Evolutionary conservation across 2,888 invertebrate genomes (phyloP).

Genomic region (Lordiphosa fenestrarum): DNA sequence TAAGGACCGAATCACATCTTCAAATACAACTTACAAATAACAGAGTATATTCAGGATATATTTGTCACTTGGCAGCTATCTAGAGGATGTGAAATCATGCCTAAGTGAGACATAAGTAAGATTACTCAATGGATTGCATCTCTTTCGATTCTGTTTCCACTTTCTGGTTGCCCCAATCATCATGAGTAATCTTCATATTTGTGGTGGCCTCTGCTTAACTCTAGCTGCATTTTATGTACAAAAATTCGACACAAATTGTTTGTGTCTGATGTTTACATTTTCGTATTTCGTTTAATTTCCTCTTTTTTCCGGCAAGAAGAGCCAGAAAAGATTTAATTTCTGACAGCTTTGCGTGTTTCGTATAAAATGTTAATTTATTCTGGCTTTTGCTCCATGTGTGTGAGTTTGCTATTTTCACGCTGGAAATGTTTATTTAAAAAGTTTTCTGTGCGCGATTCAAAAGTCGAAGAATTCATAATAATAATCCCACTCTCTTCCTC

Average conservation of each 20-base stretch:
- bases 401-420: constrained; percentile 40
- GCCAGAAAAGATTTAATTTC: constrained; percentile 55
- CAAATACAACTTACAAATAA: too few relatives aligned
- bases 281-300: constrained; percentile 67
- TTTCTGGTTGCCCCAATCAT: too few relatives aligned
- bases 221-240: too few relatives aligned
- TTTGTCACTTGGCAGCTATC: too few relatives aligned
- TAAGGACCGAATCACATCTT: too few relatives aligned
- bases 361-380: constrained; percentile 53
- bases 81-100: too few relatives aligned
- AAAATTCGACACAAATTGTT: not conserved
- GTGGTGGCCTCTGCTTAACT: too few relatives aligned
- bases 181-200: too few relatives aligned
- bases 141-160: too few relatives aligned
- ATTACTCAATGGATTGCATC: too few relatives aligned
- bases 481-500: constrained; percentile 26
- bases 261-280: constrained; percentile 50
- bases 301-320: constrained; percentile 19
- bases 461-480: constrained; percentile 54
- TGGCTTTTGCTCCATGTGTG: constrained; percentile 18
- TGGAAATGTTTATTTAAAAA: constrained; percentile 63
- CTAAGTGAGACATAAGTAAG: too few relatives aligned
- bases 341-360: constrained; percentile 63
- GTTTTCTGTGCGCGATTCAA: constrained; percentile 29
- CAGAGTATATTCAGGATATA: too few relatives aligned